Percentiles rank a stretch among this genome's conserved stretches.
Evolutionary conservation across 2,113 vertebrate genomes (phyloP).

Genomic region (Origma solitaria): DNA sequence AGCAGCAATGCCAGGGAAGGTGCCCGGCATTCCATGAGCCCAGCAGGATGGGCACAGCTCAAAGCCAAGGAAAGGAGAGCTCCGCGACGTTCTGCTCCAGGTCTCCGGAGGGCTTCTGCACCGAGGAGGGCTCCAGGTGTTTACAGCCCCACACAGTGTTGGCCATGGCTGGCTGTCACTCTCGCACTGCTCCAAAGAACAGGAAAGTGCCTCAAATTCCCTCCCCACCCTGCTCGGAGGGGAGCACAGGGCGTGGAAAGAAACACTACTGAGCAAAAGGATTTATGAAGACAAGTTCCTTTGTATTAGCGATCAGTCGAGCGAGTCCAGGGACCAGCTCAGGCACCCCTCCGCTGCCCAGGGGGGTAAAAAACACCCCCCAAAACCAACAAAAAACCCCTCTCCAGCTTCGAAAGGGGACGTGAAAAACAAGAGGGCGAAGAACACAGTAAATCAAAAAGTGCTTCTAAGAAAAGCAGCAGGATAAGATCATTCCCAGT

Average conservation of each 20-base stretch:
- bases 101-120: neutral
- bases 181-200: neutral
- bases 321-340: neutral
- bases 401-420: neutral
- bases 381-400: neutral
- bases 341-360: neutral
- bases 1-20: neutral
- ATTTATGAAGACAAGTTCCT: constrained; percentile 31
- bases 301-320: constrained; percentile 1
- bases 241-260: neutral
- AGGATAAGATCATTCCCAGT: neutral
- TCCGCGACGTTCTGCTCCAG: neutral
- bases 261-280: neutral
- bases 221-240: neutral
- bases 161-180: neutral
- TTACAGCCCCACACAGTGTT: neutral
- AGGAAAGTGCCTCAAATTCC: neutral
- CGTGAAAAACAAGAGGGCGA: neutral
- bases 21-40: neutral
- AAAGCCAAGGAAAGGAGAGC: neutral
- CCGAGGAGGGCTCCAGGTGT: neutral
- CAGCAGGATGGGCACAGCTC: neutral
- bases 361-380: neutral
- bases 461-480: constrained; percentile 27
- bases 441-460: neutral